phyloP scores from a whole-genome alignment of 2,888 invertebrate species.

The Ametastegia equiseti region DNA sequence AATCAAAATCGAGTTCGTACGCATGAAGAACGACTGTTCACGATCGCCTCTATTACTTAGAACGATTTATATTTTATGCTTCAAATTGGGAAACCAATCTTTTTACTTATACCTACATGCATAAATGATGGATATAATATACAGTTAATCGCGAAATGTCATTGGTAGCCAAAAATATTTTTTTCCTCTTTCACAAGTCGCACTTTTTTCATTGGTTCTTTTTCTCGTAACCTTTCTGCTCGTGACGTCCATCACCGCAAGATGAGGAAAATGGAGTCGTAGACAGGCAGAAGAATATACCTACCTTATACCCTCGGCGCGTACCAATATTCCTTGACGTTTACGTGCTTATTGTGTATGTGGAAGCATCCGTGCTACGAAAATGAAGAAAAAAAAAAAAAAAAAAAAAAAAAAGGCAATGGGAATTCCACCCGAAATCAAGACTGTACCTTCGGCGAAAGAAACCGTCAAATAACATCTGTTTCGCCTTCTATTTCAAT shows the following conservation, averaged over 20 bases:
- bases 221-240: not conserved
- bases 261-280: conserved; percentile 34
- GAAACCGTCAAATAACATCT: not conserved
- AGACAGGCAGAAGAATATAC: conserved; percentile 26
- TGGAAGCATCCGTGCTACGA: not conserved
- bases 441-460: not conserved
- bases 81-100: too few relatives aligned
- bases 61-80: too few relatives aligned
- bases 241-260: conserved; percentile 30
- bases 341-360: not conserved
- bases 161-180: not conserved
- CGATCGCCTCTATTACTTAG: too few relatives aligned
- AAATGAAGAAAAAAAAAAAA: not conserved
- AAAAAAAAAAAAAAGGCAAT: not conserved
- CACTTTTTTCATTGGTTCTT: not conserved
- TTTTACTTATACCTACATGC: too few relatives aligned
- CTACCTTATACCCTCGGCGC: not conserved
- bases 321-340: not conserved
- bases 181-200: not conserved
- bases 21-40: too few relatives aligned
- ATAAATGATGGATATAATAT: too few relatives aligned
- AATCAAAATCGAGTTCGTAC: not conserved
- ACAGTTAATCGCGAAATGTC: too few relatives aligned
- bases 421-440: conserved; percentile 24
- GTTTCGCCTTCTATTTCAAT: not conserved